phyloP scores from a whole-genome alignment of 1,140 invertebrate genomes.

The Hyphantria cunea region DNA sequence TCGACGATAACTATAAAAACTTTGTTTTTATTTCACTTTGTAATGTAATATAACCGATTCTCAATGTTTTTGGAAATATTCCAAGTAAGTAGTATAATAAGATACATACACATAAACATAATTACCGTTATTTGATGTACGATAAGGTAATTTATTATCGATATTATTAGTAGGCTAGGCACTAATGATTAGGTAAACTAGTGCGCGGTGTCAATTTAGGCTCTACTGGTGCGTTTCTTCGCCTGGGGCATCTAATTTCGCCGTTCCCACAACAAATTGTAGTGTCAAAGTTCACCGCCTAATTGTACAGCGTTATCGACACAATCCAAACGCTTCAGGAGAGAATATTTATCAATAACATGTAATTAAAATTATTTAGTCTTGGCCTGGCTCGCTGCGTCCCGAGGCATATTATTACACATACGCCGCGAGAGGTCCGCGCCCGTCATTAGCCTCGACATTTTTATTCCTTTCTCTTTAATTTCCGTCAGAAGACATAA shows the following conservation, averaged over 20 bases:
- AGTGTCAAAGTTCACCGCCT: constrained; percentile 72
- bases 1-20: constrained; percentile 26
- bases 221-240: constrained; percentile 21
- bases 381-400: constrained; percentile 42
- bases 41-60: constrained; percentile 18
- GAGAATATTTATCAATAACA: constrained; percentile 77
- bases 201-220: neutral
- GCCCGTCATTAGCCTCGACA: constrained; percentile 69
- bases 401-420: constrained; percentile 74
- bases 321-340: constrained; percentile 63
- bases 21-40: constrained; percentile 17
- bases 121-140: no score
- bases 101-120: no score
- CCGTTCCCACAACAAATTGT: constrained; percentile 73
- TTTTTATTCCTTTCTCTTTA: constrained; percentile 77
- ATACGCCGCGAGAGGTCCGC: constrained; percentile 70
- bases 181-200: no score
- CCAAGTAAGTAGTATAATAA: neutral
- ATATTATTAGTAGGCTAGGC: no score
- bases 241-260: constrained; percentile 54
- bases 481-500: constrained; percentile 75
- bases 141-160: no score
- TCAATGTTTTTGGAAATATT: constrained; percentile 15
- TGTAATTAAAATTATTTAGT: constrained; percentile 81
- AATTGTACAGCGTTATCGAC: constrained; percentile 73